A percentile compares a stretch with the other conserved stretches of the same genome.
phyloP scores from a whole-genome alignment of 2,888 invertebrate genomes.

The Drosophila cracens region DNA sequence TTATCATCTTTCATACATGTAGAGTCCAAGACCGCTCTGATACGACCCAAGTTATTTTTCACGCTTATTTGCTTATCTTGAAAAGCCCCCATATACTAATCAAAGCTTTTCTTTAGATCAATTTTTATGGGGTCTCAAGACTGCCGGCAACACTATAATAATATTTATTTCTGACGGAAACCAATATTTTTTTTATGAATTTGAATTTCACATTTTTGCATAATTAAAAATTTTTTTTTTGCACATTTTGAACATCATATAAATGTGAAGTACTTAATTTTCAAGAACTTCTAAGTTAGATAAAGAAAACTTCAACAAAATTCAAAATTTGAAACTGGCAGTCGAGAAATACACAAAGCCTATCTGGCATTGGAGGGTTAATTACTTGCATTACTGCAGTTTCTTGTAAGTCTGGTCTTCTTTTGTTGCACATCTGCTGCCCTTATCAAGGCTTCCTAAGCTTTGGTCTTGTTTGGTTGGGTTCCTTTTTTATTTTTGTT shows the following conservation, averaged over 20 bases:
- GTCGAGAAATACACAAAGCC: background rate
- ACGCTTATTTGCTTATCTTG: background rate
- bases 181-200: background rate
- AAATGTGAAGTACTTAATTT: too few relatives aligned
- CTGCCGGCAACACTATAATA: background rate
- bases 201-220: background rate
- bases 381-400: slow-evolving; percentile 3
- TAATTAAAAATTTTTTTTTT: background rate
- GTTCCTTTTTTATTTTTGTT: background rate
- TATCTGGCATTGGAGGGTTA: background rate
- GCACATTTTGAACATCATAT: too few relatives aligned
- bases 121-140: too few relatives aligned
- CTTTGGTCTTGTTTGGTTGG: background rate
- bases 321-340: background rate
- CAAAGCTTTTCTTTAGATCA: background rate
- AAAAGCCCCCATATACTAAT: background rate
- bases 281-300: too few relatives aligned
- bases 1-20: too few relatives aligned
- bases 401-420: background rate
- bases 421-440: background rate
- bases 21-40: too few relatives aligned
- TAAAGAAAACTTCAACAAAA: too few relatives aligned
- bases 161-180: background rate
- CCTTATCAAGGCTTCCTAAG: background rate
- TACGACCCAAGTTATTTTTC: background rate